Conservation (phyloP, 2,113 vertebrate species). For the Toxostoma redivivum region DNA sequence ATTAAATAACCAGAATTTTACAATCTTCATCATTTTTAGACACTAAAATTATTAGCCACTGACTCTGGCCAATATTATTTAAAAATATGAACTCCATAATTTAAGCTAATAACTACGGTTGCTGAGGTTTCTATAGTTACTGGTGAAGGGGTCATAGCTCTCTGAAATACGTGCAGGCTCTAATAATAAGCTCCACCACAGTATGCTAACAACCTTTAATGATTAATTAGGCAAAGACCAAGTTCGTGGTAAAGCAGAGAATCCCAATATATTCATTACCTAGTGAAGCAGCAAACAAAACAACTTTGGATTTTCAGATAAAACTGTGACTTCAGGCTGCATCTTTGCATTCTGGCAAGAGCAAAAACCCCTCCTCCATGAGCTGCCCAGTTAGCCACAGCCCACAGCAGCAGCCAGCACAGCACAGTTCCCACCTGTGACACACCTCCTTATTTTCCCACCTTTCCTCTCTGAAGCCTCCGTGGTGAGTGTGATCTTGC, state of each 20-base stretch:
- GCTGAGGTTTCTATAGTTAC: slow-evolving; percentile 78
- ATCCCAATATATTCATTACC: slow-evolving; percentile 26
- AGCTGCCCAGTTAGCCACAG: not conserved
- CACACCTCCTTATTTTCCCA: not conserved
- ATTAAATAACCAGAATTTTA: slow-evolving; percentile 35
- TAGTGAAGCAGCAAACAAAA: slow-evolving; percentile 41
- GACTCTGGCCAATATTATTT: slow-evolving; percentile 45
- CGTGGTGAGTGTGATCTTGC: fast-evolving
- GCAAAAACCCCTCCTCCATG: not conserved
- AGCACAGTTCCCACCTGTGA: not conserved
- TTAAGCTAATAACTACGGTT: slow-evolving; percentile 64
- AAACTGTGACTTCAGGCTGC: not conserved
- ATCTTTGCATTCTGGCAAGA: slow-evolving; percentile 4
- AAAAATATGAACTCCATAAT: slow-evolving; percentile 64
- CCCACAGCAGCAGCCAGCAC: not conserved
- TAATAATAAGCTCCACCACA: slow-evolving; percentile 72
- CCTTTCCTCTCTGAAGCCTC: fast-evolving
- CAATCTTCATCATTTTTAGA: slow-evolving; percentile 47
- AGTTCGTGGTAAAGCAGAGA: slow-evolving; percentile 58
- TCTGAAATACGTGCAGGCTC: slow-evolving; percentile 57
- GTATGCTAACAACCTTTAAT: slow-evolving; percentile 70
- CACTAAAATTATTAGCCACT: slow-evolving; percentile 57
- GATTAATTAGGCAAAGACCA: slow-evolving; percentile 72
- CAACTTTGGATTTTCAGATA: slow-evolving; percentile 38
- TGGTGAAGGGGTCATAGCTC: slow-evolving; percentile 64